phyloP scores from a whole-genome alignment of 2,888 invertebrate genomes.

The Cetonia aurata region DNA sequence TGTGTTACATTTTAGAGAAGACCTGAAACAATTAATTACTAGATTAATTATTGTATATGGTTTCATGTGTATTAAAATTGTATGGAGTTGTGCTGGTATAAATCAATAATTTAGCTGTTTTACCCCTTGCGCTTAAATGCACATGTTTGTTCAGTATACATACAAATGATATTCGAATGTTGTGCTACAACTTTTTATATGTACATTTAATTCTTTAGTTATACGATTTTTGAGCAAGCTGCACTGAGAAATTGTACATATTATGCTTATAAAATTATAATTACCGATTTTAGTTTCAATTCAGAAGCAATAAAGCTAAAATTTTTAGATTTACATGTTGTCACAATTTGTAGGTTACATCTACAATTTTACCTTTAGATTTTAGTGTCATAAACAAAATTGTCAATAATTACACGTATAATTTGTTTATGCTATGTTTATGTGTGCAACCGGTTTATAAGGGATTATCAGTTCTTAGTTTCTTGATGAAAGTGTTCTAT shows the following conservation, averaged over 20 bases:
- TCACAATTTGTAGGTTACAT: slow-evolving; percentile 16
- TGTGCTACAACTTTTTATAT: slow-evolving; percentile 32
- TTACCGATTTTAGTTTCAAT: neutral
- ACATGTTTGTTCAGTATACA: slow-evolving; percentile 55
- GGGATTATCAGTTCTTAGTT: too few relatives aligned
- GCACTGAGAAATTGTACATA: too few relatives aligned
- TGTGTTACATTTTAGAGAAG: slow-evolving; percentile 10
- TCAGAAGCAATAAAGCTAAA: neutral
- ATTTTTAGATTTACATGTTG: neutral
- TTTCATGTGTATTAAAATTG: slow-evolving; percentile 36
- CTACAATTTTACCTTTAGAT: neutral
- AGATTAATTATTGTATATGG: neutral
- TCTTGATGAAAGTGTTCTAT: too few relatives aligned
- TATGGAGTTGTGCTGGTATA: slow-evolving; percentile 52
- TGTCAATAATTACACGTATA: slow-evolving; percentile 11
- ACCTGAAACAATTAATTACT: slow-evolving; percentile 1
- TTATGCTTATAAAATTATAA: slow-evolving; percentile 7
- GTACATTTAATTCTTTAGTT: neutral
- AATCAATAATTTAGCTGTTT: slow-evolving; percentile 65
- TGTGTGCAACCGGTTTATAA: too few relatives aligned
- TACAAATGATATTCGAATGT: slow-evolving; percentile 42
- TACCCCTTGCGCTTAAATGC: slow-evolving; percentile 58
- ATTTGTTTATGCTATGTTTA: neutral
- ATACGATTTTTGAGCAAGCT: too few relatives aligned
- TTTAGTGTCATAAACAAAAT: slow-evolving; percentile 17